phyloP scores from a whole-genome alignment of 2,888 invertebrate species.

The Craniophora ligustri region DNA sequence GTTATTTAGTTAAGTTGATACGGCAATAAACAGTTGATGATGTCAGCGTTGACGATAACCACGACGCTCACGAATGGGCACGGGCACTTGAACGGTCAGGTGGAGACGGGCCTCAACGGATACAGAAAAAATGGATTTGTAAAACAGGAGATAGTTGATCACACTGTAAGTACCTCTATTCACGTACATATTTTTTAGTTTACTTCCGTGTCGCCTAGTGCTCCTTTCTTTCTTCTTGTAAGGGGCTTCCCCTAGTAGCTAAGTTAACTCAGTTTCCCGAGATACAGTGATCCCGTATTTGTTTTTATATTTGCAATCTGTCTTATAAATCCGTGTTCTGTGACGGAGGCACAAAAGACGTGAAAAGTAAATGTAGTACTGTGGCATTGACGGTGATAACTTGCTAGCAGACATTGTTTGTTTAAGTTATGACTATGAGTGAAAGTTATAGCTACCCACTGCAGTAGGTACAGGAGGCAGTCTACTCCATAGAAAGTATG shows the following conservation, averaged over 20 bases:
- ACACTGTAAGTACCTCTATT: conserved; percentile 67
- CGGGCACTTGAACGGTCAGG: conserved; percentile 75
- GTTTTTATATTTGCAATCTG: background rate
- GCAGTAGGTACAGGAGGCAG: conserved; percentile 33
- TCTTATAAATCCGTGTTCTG: conserved; percentile 3
- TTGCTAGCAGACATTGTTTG: conserved; percentile 25
- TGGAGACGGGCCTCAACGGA: conserved; percentile 75
- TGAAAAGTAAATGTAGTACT: conserved; percentile 3
- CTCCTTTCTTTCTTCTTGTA: too few species aligned
- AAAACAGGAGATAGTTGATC: conserved; percentile 68
- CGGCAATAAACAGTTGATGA: conserved; percentile 61
- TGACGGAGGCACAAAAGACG: background rate
- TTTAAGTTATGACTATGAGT: conserved; percentile 47
- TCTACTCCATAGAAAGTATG: conserved; percentile 55
- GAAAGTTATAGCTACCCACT: conserved; percentile 54
- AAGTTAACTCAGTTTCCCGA: too few species aligned
- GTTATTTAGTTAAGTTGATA: conserved; percentile 35
- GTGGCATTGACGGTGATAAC: conserved; percentile 19
- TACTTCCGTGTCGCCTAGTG: conserved; percentile 4
- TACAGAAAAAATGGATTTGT: conserved; percentile 80
- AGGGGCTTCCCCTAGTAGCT: too few species aligned
- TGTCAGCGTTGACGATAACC: conserved; percentile 82
- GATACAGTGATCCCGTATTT: too few species aligned
- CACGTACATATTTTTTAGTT: background rate
- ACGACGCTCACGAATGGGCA: conserved; percentile 80